Conservation (phyloP, 2,113 vertebrate species). For the Pluvialis apricaria region DNA sequence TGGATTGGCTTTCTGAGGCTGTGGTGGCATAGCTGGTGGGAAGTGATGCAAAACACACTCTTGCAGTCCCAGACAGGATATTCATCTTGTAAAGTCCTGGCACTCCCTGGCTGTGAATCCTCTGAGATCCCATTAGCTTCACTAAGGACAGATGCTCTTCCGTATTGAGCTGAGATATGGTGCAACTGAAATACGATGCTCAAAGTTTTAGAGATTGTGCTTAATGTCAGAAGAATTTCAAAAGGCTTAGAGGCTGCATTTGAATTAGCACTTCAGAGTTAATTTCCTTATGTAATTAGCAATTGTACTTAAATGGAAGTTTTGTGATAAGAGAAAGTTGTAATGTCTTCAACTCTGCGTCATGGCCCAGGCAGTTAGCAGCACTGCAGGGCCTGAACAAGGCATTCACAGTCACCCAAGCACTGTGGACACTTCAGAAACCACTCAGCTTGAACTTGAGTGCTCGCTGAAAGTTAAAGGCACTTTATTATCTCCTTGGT, state of each 20-base stretch:
- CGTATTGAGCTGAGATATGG: fast-evolving
- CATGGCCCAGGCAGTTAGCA: neutral
- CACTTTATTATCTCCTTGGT: neutral
- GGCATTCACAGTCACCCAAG: neutral
- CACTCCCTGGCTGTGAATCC: neutral
- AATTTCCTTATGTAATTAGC: neutral
- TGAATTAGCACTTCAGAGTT: neutral
- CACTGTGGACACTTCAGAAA: neutral
- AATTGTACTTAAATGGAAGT: neutral
- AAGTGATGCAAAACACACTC: neutral
- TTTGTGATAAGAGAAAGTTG: neutral
- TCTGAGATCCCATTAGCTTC: neutral
- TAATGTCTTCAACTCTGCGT: neutral
- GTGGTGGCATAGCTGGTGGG: neutral
- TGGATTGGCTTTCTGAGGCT: neutral
- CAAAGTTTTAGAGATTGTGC: neutral
- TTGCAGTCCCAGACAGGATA: neutral
- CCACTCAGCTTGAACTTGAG: neutral
- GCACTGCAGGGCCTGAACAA: fast-evolving
- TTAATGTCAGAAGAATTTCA: neutral
- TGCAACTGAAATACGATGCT: fast-evolving
- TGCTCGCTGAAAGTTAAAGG: neutral
- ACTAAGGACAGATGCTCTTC: neutral
- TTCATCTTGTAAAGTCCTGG: neutral
- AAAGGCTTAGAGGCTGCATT: neutral